Percentiles rank a stretch among this genome's conserved stretches.
These are phyloP conservation scores for Lamellibrachia columna DNA, from an alignment of 2,888 invertebrate species.

Conservation along the genomic window DNA sequence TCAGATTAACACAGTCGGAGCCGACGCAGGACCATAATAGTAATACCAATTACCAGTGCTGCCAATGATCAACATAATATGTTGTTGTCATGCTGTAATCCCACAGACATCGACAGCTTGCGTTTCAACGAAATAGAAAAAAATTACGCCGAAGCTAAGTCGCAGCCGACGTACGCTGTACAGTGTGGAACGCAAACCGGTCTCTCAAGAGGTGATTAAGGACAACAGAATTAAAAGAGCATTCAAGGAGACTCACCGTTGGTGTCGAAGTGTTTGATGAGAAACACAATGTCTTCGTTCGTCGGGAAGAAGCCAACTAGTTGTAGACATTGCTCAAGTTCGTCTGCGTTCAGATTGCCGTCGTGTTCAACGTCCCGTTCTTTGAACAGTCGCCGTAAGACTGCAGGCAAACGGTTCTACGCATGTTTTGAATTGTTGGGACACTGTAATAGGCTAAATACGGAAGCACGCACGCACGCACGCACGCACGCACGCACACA, in stretches of 20 bases:
- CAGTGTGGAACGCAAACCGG: not conserved
- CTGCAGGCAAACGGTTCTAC: not conserved
- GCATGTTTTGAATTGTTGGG: no score
- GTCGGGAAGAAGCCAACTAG: slow-evolving; percentile 23
- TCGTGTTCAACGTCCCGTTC: not conserved
- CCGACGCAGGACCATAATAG: not conserved
- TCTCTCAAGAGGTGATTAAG: not conserved
- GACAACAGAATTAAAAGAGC: not conserved
- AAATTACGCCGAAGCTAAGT: not conserved
- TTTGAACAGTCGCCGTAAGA: not conserved
- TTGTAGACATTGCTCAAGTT: slow-evolving; percentile 21
- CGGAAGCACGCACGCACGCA: no score
- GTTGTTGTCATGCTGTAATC: no score
- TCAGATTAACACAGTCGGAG: not conserved
- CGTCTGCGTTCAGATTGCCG: not conserved
- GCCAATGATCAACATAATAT: not conserved
- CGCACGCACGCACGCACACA: no score
- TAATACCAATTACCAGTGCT: not conserved
- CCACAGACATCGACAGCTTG: no score
- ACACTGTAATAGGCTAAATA: no score
- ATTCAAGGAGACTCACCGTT: slow-evolving; percentile 13
- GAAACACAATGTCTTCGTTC: slow-evolving; percentile 18
- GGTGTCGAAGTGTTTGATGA: slow-evolving; percentile 19
- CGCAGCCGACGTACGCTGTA: not conserved
- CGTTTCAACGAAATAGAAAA: no score